phyloP scores from a whole-genome alignment of 2,797 vertebrate species.

The Sebastes cheni region DNA sequence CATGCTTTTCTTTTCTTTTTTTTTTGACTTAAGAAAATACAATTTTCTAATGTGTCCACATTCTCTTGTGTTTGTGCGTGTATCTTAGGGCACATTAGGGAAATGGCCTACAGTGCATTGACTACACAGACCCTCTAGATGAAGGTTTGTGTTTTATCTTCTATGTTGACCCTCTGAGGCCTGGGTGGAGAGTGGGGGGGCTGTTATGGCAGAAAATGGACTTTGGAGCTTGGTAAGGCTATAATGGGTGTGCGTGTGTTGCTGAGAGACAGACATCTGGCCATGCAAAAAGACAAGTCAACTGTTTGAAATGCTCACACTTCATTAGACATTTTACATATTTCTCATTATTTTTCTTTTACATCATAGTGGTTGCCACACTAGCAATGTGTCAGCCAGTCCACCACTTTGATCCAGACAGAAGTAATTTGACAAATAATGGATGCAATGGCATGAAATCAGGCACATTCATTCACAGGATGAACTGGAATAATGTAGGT shows the following conservation, averaged over 20 bases:
- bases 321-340: neutral
- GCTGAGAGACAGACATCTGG: neutral
- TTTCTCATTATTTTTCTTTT: neutral
- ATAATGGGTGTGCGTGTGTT: neutral
- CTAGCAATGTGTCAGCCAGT: neutral
- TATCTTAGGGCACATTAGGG: neutral
- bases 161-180: constrained; percentile 7
- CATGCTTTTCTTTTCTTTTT: neutral
- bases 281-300: neutral
- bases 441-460: neutral
- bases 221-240: neutral
- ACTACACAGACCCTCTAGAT: neutral
- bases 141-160: constrained; percentile 5
- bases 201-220: neutral
- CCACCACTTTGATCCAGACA: neutral
- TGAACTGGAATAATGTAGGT: neutral
- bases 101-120: neutral
- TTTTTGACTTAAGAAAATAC: neutral
- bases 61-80: neutral
- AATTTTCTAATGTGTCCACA: neutral
- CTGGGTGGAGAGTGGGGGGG: neutral
- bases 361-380: neutral
- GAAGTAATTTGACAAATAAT: neutral
- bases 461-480: neutral
- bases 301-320: neutral